A percentile compares a stretch with the other conserved stretches of the same genome.
phyloP scores from a whole-genome alignment of 2,888 invertebrate species.

The Coecobrya sp. region DNA sequence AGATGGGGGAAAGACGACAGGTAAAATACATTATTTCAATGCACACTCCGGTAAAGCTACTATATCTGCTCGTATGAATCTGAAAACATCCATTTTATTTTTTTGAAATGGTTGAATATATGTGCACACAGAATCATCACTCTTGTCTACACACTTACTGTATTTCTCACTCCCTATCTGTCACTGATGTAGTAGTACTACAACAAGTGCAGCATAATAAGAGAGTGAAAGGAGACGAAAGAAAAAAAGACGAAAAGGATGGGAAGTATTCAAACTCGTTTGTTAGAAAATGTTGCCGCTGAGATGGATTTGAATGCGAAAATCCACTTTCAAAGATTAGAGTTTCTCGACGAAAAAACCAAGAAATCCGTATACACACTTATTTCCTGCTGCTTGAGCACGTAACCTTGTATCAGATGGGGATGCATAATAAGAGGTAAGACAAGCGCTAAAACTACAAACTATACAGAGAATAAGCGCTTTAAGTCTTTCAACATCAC shows the following conservation, averaged over 20 bases:
- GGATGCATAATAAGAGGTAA: conserved; percentile 12
- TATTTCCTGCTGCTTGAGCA: conserved; percentile 60
- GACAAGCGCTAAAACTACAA: not conserved
- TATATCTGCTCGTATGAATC: not conserved
- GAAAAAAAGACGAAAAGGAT: conserved; percentile 16
- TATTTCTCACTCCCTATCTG: conserved; percentile 16
- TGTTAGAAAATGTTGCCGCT: conserved; percentile 61
- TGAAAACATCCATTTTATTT: conserved; percentile 42
- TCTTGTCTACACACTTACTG: conserved; percentile 22
- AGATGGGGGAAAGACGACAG: conserved; percentile 55
- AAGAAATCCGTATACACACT: conserved; percentile 57
- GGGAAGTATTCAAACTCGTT: conserved; percentile 32
- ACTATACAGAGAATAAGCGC: not conserved
- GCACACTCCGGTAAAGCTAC: conserved; percentile 7
- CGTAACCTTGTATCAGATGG: conserved; percentile 41
- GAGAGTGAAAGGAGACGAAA: not conserved
- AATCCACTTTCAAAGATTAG: conserved; percentile 70
- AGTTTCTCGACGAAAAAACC: conserved; percentile 38
- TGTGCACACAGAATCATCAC: conserved; percentile 59
- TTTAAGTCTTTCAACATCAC: not conserved
- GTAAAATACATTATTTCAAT: conserved; percentile 55
- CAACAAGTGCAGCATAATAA: conserved; percentile 64
- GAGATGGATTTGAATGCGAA: conserved; percentile 68
- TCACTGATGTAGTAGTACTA: conserved; percentile 54
- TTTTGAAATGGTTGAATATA: conserved; percentile 30